Evolutionary conservation across 2,888 invertebrate species (phyloP), one percentile per base, ranked within the genome.

Genomic region (Andrena dorsata): DNA sequence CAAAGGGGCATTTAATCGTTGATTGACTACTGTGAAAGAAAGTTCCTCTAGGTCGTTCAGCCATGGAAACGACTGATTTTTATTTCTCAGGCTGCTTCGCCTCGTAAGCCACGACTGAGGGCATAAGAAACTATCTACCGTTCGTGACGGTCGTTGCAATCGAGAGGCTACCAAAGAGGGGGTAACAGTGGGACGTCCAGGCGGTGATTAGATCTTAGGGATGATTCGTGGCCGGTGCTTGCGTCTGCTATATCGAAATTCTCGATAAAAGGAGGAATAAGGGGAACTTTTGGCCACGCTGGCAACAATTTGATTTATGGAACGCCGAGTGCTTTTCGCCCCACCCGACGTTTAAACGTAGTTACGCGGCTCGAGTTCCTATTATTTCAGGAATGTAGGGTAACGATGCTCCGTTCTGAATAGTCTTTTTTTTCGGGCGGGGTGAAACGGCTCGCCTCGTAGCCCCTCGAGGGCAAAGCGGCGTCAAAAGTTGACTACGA

Each of bases 1-100:
- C 41, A 20, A 53, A 47, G 74, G 35, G 65, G 66, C 71, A 74
- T 76, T 41, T 86, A 87, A 90, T 85, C 83, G 80, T 58, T 83
- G 90, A 88, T 86, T 80, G 86, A 88, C 76, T 84, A 82, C 86
- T 81, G 86, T 78, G 87, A 89, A 84, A 78, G 47, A 65, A 70
- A 32, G 41, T 26, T 74, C 47, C 20, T 61, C 30, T 53, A 26
- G 20, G 41, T 53, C 41, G 32, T 30, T 41, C 53, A 35, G 49
- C 28, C 41, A 56, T 26, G n/a, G 65, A 83, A 70, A 76, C 47
- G 65, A 51, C 80, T 61, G 61, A 73, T 73, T 76, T 69, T 69
- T 71, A 23, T 26, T 73, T 47, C 66, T 26, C 53, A 20, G 20
- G 0, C 23, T 70, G 2, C 56, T 60, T 69, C 60, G n/a, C 7